phyloP scores from a whole-genome alignment of 2,888 invertebrate genomes.

The Empis stercorea region DNA sequence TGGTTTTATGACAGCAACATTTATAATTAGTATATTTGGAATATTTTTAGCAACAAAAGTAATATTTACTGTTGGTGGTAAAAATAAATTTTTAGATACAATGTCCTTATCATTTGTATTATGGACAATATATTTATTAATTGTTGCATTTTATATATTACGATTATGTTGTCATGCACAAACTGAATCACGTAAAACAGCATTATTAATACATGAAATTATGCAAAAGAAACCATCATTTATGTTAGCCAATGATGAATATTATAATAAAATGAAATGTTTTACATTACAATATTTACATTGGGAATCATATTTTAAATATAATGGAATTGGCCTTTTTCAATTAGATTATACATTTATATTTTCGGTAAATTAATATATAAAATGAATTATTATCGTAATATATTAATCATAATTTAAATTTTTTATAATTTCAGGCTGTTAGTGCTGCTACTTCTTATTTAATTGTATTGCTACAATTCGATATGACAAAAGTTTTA shows the following conservation, averaged over 20 bases:
- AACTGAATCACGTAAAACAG: constrained; percentile 30
- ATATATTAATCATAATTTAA: too few species aligned
- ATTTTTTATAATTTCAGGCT: constrained; percentile 21
- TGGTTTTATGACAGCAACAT: constrained; percentile 30
- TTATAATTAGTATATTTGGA: constrained; percentile 31
- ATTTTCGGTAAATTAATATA: constrained; percentile 26
- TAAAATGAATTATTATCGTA: neutral
- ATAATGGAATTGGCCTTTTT: constrained; percentile 34
- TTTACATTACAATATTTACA: constrained; percentile 35
- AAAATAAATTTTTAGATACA: constrained; percentile 24
- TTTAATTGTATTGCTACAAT: constrained; percentile 35
- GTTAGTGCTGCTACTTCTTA: constrained; percentile 36
- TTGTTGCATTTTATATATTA: constrained; percentile 28
- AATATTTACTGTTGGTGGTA: constrained; percentile 27
- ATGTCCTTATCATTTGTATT: constrained; percentile 26
- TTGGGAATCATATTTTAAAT: constrained; percentile 34
- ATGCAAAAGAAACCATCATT: constrained; percentile 36
- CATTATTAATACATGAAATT: constrained; percentile 35
- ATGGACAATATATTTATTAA: constrained; percentile 19
- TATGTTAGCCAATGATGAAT: constrained; percentile 34
- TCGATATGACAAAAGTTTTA: constrained; percentile 25
- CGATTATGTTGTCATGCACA: constrained; percentile 30
- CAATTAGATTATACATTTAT: constrained; percentile 35
- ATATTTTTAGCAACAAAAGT: constrained; percentile 34
- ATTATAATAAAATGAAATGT: constrained; percentile 36